Percentiles rank a stretch among this genome's conserved stretches.
Evolutionary conservation across 2,113 vertebrate genomes (phyloP).

Genomic region (Planiliza haematocheilus): DNA sequence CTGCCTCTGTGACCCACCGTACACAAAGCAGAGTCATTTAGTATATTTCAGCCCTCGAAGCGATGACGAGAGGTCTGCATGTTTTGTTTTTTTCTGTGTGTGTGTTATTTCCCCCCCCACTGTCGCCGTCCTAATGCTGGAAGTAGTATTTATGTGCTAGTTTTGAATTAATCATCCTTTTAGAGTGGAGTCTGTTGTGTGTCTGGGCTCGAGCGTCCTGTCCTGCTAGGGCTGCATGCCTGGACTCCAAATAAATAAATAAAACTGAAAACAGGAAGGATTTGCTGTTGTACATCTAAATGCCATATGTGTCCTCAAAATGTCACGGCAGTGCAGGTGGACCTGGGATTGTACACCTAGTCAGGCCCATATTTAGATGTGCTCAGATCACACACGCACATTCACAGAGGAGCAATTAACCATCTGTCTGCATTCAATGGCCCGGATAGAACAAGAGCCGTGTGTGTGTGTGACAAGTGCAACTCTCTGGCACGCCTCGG

Average conservation of each 20-base stretch:
- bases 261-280: not conserved
- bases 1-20: conserved; percentile 60
- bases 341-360: conserved; percentile 21
- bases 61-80: conserved; percentile 59
- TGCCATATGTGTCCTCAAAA: conserved; percentile 29
- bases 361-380: conserved; percentile 38
- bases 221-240: too few relatives aligned
- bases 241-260: not conserved
- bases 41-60: conserved; percentile 57
- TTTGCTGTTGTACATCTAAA: conserved; percentile 24
- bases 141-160: conserved; percentile 45
- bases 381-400: conserved; percentile 29
- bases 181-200: conserved; percentile 29
- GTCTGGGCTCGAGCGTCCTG: conserved; percentile 27
- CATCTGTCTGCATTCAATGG: conserved; percentile 64
- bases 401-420: conserved; percentile 62
- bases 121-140: conserved; percentile 30
- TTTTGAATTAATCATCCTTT: conserved; percentile 58
- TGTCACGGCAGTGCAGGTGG: conserved; percentile 39
- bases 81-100: not conserved
- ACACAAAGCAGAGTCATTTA: conserved; percentile 67
- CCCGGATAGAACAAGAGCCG: conserved; percentile 51
- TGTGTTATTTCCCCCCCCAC: conserved; percentile 1
- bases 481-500: conserved; percentile 42
- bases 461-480: conserved; percentile 38